These are phyloP conservation scores for Ceyx cyanopectus DNA, from an alignment of 2,113 vertebrate species.

Conservation along the genomic window DNA sequence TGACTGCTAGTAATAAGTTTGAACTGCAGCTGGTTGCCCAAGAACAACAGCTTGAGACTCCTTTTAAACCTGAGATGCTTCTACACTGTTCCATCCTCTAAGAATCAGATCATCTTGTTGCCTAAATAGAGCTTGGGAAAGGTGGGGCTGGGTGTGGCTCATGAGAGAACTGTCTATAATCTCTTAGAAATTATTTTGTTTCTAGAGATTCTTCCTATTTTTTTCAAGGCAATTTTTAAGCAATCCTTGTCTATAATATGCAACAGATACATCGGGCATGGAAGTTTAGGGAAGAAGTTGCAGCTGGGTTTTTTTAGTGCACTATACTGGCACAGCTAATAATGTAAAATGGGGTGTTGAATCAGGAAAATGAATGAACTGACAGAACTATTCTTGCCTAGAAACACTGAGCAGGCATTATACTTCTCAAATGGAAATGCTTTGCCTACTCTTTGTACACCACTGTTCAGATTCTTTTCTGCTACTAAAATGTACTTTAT, in stretches of 20 bases:
- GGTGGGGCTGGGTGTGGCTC: background rate
- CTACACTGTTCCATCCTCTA: background rate
- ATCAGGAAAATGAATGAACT: background rate
- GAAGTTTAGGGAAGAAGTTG: background rate
- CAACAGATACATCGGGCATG: background rate
- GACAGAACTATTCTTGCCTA: background rate
- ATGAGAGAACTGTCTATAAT: background rate
- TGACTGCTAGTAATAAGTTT: background rate
- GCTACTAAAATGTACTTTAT: background rate
- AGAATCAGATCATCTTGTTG: background rate
- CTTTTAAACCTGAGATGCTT: background rate
- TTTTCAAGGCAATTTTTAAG: background rate
- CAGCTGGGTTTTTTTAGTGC: background rate
- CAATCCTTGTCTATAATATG: background rate
- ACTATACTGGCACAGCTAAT: background rate
- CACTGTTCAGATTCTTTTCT: background rate
- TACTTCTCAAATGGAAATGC: background rate
- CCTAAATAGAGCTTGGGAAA: background rate
- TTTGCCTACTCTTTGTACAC: rapidly evolving
- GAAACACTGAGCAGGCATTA: background rate
- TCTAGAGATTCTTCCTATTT: background rate
- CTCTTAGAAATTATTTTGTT: background rate
- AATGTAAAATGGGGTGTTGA: background rate
- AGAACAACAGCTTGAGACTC: background rate
- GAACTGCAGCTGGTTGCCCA: background rate